phyloP scores from a whole-genome alignment of 1,140 invertebrate genomes.

The Drosophila punjabiensis region DNA sequence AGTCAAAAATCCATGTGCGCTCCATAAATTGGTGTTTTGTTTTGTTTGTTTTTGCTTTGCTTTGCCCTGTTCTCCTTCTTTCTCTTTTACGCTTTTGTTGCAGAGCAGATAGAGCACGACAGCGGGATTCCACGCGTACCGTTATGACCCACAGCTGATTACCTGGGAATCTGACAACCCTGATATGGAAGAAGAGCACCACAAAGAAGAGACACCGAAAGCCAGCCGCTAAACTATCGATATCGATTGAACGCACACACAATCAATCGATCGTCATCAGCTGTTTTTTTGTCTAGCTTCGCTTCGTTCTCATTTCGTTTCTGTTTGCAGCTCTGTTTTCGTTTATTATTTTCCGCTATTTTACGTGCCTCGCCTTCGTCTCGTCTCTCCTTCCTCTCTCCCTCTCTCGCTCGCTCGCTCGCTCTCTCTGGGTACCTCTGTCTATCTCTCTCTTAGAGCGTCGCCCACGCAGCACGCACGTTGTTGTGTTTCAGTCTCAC shows the following conservation, averaged over 20 bases:
- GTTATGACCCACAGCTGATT: conserved; percentile 4
- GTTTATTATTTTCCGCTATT: conserved; percentile 39
- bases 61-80: conserved; percentile 13
- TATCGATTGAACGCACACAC: conserved; percentile 8
- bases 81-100: conserved; percentile 12
- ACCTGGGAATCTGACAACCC: background rate
- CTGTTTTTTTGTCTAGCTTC: conserved; percentile 40
- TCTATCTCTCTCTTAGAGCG: background rate
- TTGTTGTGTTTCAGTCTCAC: conserved; percentile 37
- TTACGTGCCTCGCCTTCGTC: conserved; percentile 4
- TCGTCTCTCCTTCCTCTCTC: background rate
- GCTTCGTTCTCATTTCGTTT: conserved; percentile 28
- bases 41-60: background rate
- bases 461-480: conserved; percentile 65
- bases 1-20: background rate
- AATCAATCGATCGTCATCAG: conserved; percentile 33
- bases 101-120: conserved; percentile 1
- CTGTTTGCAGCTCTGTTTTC: conserved; percentile 15
- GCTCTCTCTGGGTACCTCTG: background rate
- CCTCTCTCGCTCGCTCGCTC: conserved; percentile 4
- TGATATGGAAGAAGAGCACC: background rate
- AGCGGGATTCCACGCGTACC: conserved; percentile 8
- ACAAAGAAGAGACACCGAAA: background rate
- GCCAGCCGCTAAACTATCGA: conserved; percentile 22
- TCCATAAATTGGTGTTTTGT: conserved; percentile 6